Evolutionary conservation across 2,888 invertebrate species (phyloP), one percentile per base, ranked within the genome.

Genomic region (Xanthorhoe spadicearia): DNA sequence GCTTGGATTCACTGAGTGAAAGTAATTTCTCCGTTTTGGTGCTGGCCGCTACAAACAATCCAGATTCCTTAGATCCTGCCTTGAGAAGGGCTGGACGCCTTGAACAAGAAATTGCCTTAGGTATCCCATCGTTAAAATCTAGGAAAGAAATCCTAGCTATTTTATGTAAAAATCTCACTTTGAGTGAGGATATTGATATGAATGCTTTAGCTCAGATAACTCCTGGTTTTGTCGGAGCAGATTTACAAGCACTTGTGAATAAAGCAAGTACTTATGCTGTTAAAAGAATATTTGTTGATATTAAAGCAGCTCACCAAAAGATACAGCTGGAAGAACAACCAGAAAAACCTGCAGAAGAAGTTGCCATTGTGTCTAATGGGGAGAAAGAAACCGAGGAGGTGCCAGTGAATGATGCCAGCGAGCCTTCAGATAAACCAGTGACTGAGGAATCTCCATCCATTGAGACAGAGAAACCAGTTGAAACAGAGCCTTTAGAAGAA

Each of bases 191-290:
- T 77, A 95, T 99, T 74, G 95, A 96, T 83, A 95, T 96, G 79
- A 91, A 94, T 63, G 89, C 93, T 57, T 89, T 99, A 70, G 98
- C 98, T 23, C 95, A 96, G 77, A 93, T 96, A 58, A 98, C 98
- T 7, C 99, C 99, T 0, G 99, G 99, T 0, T 99, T 96, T 93
- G 99, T 99, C 43, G 99, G 99, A 13, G 98, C 98, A 4, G 99
- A 99, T 94, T 92, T 99, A 74, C 94, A 96, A 85, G 96, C 97
- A 0, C 92, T 99, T 61, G 95, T 97, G 0, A 95, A 97, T 70
- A 97, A 98, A 88, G 98, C 99, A 1, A 97, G 97, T 9, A 96
- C 97, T 84, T 95, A 95, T 74, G 98, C 98, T 52, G 96, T 98
- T 0, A 96, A 97, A 80, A 86, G 93, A 74, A 89, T 92, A 64